Conservation (phyloP, 2,888 invertebrate genomes). For the Caradrina clavipalpis region DNA sequence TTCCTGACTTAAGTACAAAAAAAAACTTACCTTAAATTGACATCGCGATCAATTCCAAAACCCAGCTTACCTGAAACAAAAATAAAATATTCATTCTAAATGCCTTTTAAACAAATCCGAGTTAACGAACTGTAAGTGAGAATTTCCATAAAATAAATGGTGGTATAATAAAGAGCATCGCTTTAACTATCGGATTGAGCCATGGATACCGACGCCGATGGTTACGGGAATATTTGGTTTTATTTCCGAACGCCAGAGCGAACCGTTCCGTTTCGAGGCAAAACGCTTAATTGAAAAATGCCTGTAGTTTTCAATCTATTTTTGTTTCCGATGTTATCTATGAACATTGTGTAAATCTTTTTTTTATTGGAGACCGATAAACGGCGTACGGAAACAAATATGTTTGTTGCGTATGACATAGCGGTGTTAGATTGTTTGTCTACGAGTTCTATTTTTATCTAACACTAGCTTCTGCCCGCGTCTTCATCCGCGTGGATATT, state of each 20-base stretch:
- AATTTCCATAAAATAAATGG: conserved; percentile 81
- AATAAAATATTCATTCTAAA: conserved; percentile 57
- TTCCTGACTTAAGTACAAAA: not conserved
- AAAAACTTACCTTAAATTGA: conserved; percentile 72
- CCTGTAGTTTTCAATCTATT: conserved; percentile 62
- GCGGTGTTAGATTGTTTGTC: conserved; percentile 23
- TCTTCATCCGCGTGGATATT: no score
- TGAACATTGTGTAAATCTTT: conserved; percentile 60
- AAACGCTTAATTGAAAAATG: conserved; percentile 68
- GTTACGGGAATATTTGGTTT: conserved; percentile 77
- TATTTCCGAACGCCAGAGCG: conserved; percentile 61
- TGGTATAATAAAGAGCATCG: conserved; percentile 71
- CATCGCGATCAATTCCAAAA: conserved; percentile 21
- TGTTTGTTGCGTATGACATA: conserved; percentile 40
- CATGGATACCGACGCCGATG: conserved; percentile 66
- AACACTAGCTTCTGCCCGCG: no score
- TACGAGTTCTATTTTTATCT: no score
- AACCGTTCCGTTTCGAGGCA: conserved; percentile 55
- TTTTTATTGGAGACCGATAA: conserved; percentile 62
- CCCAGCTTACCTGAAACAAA: conserved; percentile 61
- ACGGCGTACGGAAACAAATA: conserved; percentile 55
- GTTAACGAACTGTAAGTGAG: conserved; percentile 77
- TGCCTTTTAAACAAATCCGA: conserved; percentile 52
- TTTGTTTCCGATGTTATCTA: conserved; percentile 61
- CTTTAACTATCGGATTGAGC: conserved; percentile 73